phyloP scores from a whole-genome alignment of 2,888 invertebrate genomes.

The Watsonalla cultraria region DNA sequence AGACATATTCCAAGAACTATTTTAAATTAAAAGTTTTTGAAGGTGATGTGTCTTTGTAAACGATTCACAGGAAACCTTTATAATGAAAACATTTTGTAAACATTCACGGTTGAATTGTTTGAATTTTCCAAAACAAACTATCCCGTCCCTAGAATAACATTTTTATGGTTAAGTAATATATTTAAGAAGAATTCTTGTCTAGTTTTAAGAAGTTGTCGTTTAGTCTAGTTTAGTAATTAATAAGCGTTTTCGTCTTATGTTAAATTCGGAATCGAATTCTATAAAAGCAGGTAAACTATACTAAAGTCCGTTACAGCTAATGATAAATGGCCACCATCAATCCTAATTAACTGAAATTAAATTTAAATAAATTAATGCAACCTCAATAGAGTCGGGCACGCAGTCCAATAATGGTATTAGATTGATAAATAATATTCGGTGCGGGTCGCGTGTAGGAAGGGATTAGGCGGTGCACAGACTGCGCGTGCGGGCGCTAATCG shows the following conservation, averaged over 20 bases:
- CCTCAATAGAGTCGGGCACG: background rate
- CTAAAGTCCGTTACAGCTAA: too few relatives aligned
- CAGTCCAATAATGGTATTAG: conserved; percentile 32
- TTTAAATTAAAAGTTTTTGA: background rate
- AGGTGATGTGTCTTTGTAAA: background rate
- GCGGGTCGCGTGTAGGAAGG: conserved; percentile 62
- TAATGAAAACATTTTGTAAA: too few relatives aligned
- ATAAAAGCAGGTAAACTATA: too few relatives aligned
- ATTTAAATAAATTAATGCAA: background rate
- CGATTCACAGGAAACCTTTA: background rate
- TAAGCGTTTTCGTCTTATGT: too few relatives aligned
- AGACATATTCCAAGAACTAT: conserved; percentile 30
- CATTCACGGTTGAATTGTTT: too few relatives aligned
- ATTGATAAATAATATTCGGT: conserved; percentile 49
- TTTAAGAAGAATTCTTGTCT: too few relatives aligned
- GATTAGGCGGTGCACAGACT: conserved; percentile 50
- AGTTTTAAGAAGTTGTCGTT: too few relatives aligned
- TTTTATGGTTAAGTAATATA: too few relatives aligned
- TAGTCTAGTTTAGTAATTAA: too few relatives aligned
- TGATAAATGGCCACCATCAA: background rate
- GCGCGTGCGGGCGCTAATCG: conserved; percentile 48
- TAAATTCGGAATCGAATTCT: too few relatives aligned
- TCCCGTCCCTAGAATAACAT: too few relatives aligned
- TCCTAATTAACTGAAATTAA: background rate
- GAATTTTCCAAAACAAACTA: too few relatives aligned